These are phyloP conservation scores for Drosophila lini DNA, from an alignment of 1,140 invertebrate species.

Conservation along the genomic window DNA sequence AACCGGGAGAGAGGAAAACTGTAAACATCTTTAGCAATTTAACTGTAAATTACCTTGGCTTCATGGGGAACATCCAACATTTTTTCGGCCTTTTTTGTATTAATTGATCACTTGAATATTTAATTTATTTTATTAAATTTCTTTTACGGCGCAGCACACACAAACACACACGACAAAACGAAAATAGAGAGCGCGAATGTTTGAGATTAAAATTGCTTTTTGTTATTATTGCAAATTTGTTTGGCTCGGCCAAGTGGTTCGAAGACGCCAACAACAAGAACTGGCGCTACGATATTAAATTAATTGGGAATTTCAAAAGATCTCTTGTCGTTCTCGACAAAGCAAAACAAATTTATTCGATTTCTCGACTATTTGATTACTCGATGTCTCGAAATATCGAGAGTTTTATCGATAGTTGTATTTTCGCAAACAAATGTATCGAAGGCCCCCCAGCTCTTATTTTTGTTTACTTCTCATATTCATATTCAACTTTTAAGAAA, in stretches of 20 bases:
- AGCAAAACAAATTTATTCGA: too few species aligned
- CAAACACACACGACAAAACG: slow-evolving; percentile 11
- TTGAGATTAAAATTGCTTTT: background rate
- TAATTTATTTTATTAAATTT: slow-evolving; percentile 26
- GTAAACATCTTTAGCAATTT: background rate
- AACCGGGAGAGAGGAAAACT: background rate
- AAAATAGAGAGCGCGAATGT: background rate
- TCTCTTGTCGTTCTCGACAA: slow-evolving; percentile 11
- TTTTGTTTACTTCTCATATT: too few species aligned
- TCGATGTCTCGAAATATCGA: too few species aligned
- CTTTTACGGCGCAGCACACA: slow-evolving; percentile 7
- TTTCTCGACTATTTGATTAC: too few species aligned
- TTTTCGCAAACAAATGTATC: too few species aligned
- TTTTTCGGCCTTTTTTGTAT: slow-evolving; percentile 26
- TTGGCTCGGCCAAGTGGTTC: slow-evolving; percentile 10
- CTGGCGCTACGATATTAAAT: slow-evolving; percentile 64
- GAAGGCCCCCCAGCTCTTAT: too few species aligned
- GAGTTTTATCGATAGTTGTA: too few species aligned
- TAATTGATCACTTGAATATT: slow-evolving; percentile 12
- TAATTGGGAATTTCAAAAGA: slow-evolving; percentile 36
- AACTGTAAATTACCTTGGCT: slow-evolving; percentile 66
- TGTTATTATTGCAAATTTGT: background rate
- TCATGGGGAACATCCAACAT: slow-evolving; percentile 82
- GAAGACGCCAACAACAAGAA: slow-evolving; percentile 28
- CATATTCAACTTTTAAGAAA: slow-evolving; percentile 4